Base-by-base conservation (phyloP, 2,113 vertebrate genomes). In the Entomyzon cyanotis region DNA sequence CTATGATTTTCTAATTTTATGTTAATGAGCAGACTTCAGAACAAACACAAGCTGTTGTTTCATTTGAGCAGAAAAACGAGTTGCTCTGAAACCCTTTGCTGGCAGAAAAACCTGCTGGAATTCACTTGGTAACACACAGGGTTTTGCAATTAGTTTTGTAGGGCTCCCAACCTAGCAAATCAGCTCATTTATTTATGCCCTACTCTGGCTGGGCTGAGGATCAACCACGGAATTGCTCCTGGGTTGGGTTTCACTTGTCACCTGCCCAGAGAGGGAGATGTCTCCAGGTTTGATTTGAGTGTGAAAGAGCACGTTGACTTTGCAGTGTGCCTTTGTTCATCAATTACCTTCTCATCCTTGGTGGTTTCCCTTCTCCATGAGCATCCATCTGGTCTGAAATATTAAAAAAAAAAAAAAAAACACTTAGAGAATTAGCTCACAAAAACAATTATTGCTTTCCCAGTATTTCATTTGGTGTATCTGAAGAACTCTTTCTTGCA, bases 161-260 rank as follows among this genome's bases (percentile, higher is more conserved):
- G 39, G 41, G 42, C 31, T 76, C 41, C 52, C 49, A 58, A 12
- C 44, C 52, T 25, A 65, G 62, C 53, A 86, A 78, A 71, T 56
- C 30, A 63, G 15, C n/a, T 86, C 18, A 67, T 91, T 81, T 87
- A 97, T 95, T 98, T 73, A 97, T 96, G 5, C 15, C 12, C 89
- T 53, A 1, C 59, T 59, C 82, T 95, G 90, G 65, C 94, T 70
- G 9, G 94, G 74, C 89, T 95, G 96, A 41, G 85, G 92, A 79
- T 53, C 30, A 71, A 97, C 94, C 3, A 94, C 74, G 98, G 89
- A 28, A 97, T 93, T 52, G 96, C 94, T 88, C 95, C 97, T 15
- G 97, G 83, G 81, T 49, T 95, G 44, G 94, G 83, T 49, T 91
- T 92, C 74, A 90, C 75, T 65, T 93, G 95, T 94, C 94, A 96